These are phyloP conservation scores for Pocillopora damicornis DNA, from an alignment of 64 coral and sea anemone genomes.

Conservation along the genomic window DNA sequence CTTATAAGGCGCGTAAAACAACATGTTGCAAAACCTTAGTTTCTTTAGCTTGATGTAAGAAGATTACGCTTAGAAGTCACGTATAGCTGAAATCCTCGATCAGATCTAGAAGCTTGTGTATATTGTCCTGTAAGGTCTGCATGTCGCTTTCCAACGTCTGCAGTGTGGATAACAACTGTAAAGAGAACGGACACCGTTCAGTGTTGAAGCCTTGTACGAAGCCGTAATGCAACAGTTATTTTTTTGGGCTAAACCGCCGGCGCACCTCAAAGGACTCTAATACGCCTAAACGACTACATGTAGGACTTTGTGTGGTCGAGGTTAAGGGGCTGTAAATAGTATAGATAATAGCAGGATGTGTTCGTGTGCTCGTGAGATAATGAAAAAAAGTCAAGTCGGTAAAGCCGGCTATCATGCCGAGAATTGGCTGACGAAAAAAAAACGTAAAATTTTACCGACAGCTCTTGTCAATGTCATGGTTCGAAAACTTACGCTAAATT, in stretches of 20 bases:
- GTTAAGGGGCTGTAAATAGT: not conserved
- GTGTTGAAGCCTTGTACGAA: not conserved
- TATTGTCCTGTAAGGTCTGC: slow-evolving; percentile 77
- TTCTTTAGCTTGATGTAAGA: not conserved
- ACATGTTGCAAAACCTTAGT: not conserved
- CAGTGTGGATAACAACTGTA: slow-evolving; percentile 63
- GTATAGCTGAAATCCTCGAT: slow-evolving; percentile 74
- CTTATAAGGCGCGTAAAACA: not conserved
- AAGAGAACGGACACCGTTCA: not conserved
- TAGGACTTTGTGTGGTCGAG: not conserved
- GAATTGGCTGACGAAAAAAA: not conserved
- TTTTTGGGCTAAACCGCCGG: not conserved
- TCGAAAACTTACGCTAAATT: not conserved
- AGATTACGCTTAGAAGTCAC: slow-evolving; percentile 3
- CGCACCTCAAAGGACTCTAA: not conserved
- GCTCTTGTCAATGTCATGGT: not conserved
- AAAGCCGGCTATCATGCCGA: not conserved
- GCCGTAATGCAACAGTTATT: not conserved
- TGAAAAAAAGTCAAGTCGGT: not conserved
- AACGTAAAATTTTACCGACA: not conserved
- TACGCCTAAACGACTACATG: not conserved
- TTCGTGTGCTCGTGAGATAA: not conserved
- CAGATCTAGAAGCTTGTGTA: slow-evolving; percentile 80
- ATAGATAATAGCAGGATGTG: not conserved
- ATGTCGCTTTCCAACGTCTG: slow-evolving; percentile 75